Base-by-base conservation (phyloP, 2,888 invertebrate genomes). In the Dicyrtoma fusca region DNA sequence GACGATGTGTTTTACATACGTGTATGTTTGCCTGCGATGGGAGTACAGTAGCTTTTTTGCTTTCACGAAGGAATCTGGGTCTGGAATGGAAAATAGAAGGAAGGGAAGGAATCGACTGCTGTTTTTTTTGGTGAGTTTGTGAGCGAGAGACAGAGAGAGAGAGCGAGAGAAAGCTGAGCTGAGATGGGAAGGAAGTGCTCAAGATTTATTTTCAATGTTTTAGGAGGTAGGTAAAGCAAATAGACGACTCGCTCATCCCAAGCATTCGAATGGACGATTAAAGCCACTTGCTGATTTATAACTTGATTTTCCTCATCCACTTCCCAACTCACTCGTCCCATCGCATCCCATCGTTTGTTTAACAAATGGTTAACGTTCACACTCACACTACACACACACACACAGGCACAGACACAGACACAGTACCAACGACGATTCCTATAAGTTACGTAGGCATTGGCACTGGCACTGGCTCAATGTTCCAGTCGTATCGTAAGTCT, bases 281-380 rank as follows among this genome's bases (percentile, higher is more conserved):
- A 65, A 47, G 65, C 65, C 47, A 65, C 65, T 65, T 65, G 65
- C 49, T 65, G 65, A 65, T 65, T 65, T 65, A 65, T 65, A 65
- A 65, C 65, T 65, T 65, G 65, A 65, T 65, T 65, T 65, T 51
- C 65, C 25, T 65, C 65, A 65, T 65, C 65, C 65, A 65, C 65
- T 65, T 65, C 21, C 55, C 55, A 55, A 49, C 49, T 17, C 3
- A 49, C 49, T 49, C 49, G 19, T 14, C 19, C 49, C 49, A 17
- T 19, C n/a, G 34, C 34, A 19, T 13, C 53, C 17, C 53, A 53
- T 59, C 59, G 25, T 59, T 23, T 23, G 59, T 17, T 59, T 59
- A 59, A 59, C 59, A 59, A 59, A 59, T 59, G 59, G 59, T 25
- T 49, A 34, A 34, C 34, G 34, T 34, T 34, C 34, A 34, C 34